Percentiles rank a stretch among this genome's conserved stretches.
Evolutionary conservation across 2,888 invertebrate genomes (phyloP).

Genomic region (Fabriciana adippe): DNA sequence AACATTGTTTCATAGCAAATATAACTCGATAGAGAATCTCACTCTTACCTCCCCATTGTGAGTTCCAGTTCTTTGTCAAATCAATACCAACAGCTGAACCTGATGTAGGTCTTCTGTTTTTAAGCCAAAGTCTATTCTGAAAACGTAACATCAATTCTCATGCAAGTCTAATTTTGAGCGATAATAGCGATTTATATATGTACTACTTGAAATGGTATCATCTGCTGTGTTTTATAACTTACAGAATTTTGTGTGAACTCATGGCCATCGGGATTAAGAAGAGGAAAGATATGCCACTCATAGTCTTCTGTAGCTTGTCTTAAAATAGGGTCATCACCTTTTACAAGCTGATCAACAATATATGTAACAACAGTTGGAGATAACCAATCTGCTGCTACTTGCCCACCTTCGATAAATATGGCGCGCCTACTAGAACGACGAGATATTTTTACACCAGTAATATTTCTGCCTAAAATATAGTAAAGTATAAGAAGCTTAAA

Average conservation of each 20-base stretch:
- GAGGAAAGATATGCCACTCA: constrained; percentile 89
- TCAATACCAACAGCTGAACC: constrained; percentile 80
- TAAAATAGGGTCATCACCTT: constrained; percentile 75
- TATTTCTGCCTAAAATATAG: constrained; percentile 59
- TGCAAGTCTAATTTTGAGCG: neutral
- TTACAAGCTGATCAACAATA: constrained; percentile 83
- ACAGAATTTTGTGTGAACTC: constrained; percentile 84
- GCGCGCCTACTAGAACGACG: constrained; percentile 53
- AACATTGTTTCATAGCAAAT: too few relatives aligned
- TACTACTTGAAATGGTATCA: constrained; percentile 7
- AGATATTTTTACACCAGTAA: constrained; percentile 74
- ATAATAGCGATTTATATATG: neutral
- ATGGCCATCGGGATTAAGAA: constrained; percentile 90
- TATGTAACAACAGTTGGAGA: constrained; percentile 85
- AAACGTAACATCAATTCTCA: constrained; percentile 34
- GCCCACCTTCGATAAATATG: constrained; percentile 76
- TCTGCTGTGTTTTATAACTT: constrained; percentile 39
- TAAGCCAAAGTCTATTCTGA: constrained; percentile 84
- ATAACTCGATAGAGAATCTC: too few relatives aligned
- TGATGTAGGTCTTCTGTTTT: constrained; percentile 79
- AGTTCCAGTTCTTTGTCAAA: constrained; percentile 85
- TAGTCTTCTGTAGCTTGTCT: constrained; percentile 76
- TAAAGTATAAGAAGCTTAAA: neutral
- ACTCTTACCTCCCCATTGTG: constrained; percentile 80
- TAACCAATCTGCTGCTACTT: constrained; percentile 90